Percentiles rank a stretch among this genome's conserved stretches.
Conservation (phyloP, 2,113 vertebrate genomes). For the Morone saxatilis region DNA sequence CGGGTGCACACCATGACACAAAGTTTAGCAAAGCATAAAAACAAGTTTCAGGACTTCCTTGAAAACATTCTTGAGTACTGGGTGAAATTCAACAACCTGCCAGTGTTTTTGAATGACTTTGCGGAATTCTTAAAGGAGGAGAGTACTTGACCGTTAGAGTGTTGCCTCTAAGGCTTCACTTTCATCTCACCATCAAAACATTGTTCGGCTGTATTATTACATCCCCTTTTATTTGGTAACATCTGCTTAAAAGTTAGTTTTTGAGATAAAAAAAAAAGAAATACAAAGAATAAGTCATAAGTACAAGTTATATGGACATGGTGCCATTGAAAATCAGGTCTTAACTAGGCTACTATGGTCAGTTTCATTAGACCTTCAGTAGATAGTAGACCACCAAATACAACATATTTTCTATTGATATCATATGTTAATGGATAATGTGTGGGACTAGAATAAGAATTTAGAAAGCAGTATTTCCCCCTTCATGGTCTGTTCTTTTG, state of each 20-base stretch:
- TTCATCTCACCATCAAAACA: not conserved
- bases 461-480: not conserved
- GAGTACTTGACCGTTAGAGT: conserved; percentile 10
- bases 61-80: conserved; percentile 14
- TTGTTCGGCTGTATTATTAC: not conserved
- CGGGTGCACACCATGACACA: conserved; percentile 33
- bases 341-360: not conserved
- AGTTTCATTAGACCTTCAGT: not conserved
- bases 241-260: not conserved
- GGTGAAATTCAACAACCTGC: conserved; percentile 14
- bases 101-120: conserved; percentile 33
- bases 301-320: not conserved
- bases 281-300: not conserved
- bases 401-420: not conserved
- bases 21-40: conserved; percentile 47
- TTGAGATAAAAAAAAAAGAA: not conserved
- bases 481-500: not conserved
- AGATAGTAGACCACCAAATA: not conserved
- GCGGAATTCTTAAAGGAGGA: conserved; percentile 2
- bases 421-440: not conserved
- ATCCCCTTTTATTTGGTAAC: not conserved
- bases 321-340: no score
- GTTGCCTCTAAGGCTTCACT: not conserved
- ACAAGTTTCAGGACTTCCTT: conserved; percentile 20
- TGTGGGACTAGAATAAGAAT: not conserved